Evolutionary conservation across 2,888 invertebrate genomes (phyloP), one percentile per base, ranked within the genome.

Genomic region (Sesia bembeciformis): DNA sequence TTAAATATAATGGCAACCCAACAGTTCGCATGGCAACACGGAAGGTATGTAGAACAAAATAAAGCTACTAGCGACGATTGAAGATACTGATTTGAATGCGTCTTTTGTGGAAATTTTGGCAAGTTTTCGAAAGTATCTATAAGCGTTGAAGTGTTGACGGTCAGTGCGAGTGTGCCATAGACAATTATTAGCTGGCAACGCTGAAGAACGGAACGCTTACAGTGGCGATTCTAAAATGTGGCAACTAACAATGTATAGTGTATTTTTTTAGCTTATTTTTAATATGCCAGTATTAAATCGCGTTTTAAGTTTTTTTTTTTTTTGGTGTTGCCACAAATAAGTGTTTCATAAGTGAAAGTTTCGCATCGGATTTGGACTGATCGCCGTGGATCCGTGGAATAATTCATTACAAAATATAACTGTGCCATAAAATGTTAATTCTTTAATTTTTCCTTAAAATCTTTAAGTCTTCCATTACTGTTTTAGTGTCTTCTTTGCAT

Each of bases 291-390:
- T 46, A 46, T 46, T 46, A 46, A 6, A 4, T 46, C 5, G 8
- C 46, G 23, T 6, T 46, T 3, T 23, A 23, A 23, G 23, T 57
- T 57, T 56, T 53, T 59, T n/a, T n/a, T n/a, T 59, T 52, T 59
- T 59, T 58, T 61, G 63, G 46, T 46, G 46, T 46, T 46, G 46
- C 46, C 46, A 46, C 46, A 23, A 46, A 46, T 4, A 46, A 6
- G n/a, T 46, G 46, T 43, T 43, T 43, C 5, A n/a, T 1, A 43
- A 46, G 46, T 46, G 46, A 46, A 46, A n/a, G n/a, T 46, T 46
- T 1, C 8, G 23, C n/a, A 46, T 3, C 3, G n/a, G 46, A 46
- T 46, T 46, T 23, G 46, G 46, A 46, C 23, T 23, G 2, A 23
- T 46, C 46, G 46, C n/a, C 46, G 7, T 46, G 7, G 46, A 8